Conservation (phyloP, 2,797 vertebrate genomes). For the Cossypha niveicapilla region DNA sequence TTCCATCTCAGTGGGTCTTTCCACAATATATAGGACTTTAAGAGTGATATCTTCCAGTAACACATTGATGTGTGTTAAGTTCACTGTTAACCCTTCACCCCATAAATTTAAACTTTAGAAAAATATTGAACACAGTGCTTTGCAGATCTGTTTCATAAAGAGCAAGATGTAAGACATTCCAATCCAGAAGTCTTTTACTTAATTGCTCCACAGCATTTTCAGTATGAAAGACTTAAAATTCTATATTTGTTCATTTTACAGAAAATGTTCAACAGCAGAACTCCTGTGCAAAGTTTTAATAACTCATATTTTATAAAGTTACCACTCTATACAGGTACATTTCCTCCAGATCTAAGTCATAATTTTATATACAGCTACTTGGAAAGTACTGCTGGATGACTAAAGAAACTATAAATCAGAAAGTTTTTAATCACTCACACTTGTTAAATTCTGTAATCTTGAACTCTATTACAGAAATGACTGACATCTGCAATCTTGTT, state of each 20-base stretch:
- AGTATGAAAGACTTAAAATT: background rate
- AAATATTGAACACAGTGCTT: background rate
- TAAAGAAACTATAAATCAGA: constrained; percentile 29
- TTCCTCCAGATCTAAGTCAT: background rate
- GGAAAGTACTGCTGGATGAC: background rate
- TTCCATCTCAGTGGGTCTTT: background rate
- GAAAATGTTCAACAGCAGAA: background rate
- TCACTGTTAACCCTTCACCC: background rate
- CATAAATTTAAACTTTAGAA: background rate
- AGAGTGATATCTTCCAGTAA: background rate
- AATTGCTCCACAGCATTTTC: background rate
- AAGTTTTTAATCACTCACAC: constrained; percentile 53
- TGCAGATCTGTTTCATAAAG: background rate
- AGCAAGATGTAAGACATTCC: background rate
- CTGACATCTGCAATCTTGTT: constrained; percentile 47
- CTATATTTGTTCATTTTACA: background rate
- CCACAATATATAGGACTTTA: background rate
- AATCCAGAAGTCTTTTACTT: background rate
- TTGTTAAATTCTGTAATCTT: constrained; percentile 53
- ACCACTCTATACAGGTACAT: background rate
- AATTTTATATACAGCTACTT: background rate
- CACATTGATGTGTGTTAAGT: background rate
- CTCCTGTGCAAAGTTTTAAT: background rate
- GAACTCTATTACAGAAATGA: constrained; percentile 49
- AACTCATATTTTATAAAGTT: background rate